Conservation (phyloP, 1,140 invertebrate species). For the Micrasema longulum region DNA sequence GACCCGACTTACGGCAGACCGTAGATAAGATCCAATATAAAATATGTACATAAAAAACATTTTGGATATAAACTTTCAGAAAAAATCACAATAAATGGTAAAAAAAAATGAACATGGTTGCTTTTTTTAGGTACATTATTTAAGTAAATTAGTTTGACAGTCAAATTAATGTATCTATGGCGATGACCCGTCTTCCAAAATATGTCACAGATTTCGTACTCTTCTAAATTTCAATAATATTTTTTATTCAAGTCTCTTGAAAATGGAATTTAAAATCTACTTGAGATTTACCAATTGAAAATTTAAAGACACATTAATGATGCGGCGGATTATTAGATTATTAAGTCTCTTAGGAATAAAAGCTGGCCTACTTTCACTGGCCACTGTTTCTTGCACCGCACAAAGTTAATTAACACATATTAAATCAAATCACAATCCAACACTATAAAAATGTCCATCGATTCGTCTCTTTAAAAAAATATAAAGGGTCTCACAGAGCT, state of each 20-base stretch:
- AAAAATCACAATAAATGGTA: constrained; percentile 27
- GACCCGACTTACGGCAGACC: too few species aligned
- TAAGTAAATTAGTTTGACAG: constrained; percentile 34
- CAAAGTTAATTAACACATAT: constrained; percentile 48
- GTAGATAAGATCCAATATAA: too few species aligned
- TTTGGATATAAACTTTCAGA: constrained; percentile 35
- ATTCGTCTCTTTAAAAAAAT: constrained; percentile 37
- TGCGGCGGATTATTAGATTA: constrained; percentile 29
- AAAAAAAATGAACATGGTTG: not conserved
- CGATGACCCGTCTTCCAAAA: constrained; percentile 31
- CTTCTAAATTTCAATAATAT: not conserved
- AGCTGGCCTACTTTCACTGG: constrained; percentile 53
- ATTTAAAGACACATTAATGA: constrained; percentile 33
- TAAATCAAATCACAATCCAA: constrained; percentile 48
- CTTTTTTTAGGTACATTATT: constrained; percentile 17
- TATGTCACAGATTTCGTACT: constrained; percentile 26
- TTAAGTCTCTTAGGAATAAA: constrained; percentile 48
- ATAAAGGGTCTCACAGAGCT: constrained; percentile 33
- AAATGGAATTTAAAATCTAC: constrained; percentile 31
- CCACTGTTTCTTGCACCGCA: constrained; percentile 38
- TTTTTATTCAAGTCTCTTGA: constrained; percentile 36
- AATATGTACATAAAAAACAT: constrained; percentile 40
- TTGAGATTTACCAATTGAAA: constrained; percentile 19
- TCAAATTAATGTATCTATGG: constrained; percentile 24
- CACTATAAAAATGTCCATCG: constrained; percentile 36